Conservation (phyloP, 2,113 vertebrate species). For the Sporophila hypoxantha region DNA sequence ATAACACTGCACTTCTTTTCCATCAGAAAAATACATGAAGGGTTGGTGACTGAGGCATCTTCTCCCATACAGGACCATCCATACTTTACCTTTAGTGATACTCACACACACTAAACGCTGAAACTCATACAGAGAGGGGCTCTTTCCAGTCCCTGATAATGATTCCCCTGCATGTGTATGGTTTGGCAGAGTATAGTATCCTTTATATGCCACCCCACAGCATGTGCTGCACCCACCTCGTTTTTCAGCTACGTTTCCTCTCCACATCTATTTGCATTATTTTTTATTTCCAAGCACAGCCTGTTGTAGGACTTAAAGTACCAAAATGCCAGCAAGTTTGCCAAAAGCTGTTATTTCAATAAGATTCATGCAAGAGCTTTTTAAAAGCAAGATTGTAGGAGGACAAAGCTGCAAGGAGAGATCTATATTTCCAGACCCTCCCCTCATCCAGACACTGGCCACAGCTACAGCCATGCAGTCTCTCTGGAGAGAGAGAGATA, state of each 20-base stretch:
- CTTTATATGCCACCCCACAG: neutral
- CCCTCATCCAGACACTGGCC: neutral
- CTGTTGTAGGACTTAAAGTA: constrained; percentile 10
- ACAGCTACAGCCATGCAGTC: neutral
- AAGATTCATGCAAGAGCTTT: neutral
- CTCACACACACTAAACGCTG: neutral
- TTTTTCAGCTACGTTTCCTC: neutral
- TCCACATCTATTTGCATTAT: neutral
- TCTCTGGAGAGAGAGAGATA: neutral
- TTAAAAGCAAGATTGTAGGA: neutral
- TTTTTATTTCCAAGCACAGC: constrained; percentile 5
- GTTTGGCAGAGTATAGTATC: neutral
- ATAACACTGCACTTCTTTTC: neutral
- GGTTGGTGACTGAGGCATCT: neutral
- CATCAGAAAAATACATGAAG: neutral
- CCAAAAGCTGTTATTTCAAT: constrained; percentile 10
- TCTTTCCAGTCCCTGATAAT: neutral
- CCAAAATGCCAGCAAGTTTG: neutral
- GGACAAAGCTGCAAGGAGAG: neutral
- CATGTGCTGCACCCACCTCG: neutral
- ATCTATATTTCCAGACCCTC: neutral
- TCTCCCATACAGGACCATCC: neutral
- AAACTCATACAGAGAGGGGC: neutral
- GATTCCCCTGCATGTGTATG: neutral
- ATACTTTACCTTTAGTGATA: neutral